These are phyloP conservation scores for Thermophis baileyi DNA, from an alignment of 2,113 vertebrate species.

Conservation along the genomic window DNA sequence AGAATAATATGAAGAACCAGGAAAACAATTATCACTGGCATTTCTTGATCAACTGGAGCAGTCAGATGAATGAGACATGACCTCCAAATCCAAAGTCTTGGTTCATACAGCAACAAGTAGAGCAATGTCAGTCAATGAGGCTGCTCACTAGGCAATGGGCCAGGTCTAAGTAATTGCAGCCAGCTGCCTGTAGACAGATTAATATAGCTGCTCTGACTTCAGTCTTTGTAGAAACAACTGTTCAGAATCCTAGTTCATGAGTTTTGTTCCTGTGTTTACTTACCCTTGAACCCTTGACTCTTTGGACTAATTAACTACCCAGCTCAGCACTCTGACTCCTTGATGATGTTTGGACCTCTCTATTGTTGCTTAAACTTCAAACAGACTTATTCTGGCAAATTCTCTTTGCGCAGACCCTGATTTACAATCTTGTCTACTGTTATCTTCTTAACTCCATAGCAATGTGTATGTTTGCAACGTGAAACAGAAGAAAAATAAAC, in stretches of 20 bases:
- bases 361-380: not conserved
- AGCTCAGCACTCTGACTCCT: not conserved
- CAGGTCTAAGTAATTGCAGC: not conserved
- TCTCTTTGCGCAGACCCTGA: not conserved
- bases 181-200: not conserved
- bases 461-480: not conserved
- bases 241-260: not conserved
- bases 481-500: not conserved
- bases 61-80: not conserved
- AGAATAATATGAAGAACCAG: not conserved
- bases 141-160: not conserved
- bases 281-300: not conserved
- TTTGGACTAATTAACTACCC: not conserved
- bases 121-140: not conserved
- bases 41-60: not conserved
- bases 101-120: not conserved
- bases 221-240: not conserved
- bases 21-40: not conserved
- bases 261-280: not conserved
- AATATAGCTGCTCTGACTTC: not conserved
- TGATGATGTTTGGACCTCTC: not conserved
- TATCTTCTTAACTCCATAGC: not conserved
- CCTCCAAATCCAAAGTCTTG: not conserved
- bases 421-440: not conserved
- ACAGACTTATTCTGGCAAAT: not conserved